phyloP scores from a whole-genome alignment of 2,113 vertebrate species.

The Coturnix japonica region DNA sequence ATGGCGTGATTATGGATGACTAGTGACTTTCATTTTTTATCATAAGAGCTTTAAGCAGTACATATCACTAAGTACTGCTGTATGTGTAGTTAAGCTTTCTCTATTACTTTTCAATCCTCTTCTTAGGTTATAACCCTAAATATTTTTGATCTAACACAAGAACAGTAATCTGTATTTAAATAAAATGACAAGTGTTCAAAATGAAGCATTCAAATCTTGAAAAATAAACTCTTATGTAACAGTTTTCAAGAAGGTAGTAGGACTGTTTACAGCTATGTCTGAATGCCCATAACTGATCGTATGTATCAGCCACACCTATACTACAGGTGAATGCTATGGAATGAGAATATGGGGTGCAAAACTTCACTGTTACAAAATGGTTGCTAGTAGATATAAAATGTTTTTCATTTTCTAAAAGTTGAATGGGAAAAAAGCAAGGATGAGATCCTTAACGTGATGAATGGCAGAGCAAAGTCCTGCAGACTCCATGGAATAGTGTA shows the following conservation, averaged over 20 bases:
- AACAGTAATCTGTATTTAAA: slow-evolving; percentile 31
- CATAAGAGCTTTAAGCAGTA: not conserved
- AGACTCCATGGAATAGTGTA: too few species aligned
- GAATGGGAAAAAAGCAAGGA: not conserved
- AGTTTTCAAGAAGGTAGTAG: not conserved
- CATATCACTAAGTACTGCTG: not conserved
- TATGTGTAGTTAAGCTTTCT: not conserved
- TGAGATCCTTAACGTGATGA: not conserved
- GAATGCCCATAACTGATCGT: not conserved
- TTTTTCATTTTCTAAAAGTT: not conserved
- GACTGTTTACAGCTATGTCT: not conserved
- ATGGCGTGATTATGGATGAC: not conserved
- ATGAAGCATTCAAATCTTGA: slow-evolving; percentile 7
- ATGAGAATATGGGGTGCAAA: accelerated
- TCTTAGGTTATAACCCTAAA: not conserved
- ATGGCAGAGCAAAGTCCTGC: not conserved
- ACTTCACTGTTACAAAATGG: not conserved
- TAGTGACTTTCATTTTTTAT: not conserved
- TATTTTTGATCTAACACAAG: slow-evolving; percentile 11
- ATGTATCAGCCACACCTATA: accelerated
- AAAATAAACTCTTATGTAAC: not conserved
- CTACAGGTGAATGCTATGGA: accelerated
- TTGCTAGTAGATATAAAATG: not conserved
- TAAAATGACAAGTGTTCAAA: not conserved
- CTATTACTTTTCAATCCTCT: not conserved